phyloP scores from a whole-genome alignment of 2,113 vertebrate species.

The Electrona antarctica region DNA sequence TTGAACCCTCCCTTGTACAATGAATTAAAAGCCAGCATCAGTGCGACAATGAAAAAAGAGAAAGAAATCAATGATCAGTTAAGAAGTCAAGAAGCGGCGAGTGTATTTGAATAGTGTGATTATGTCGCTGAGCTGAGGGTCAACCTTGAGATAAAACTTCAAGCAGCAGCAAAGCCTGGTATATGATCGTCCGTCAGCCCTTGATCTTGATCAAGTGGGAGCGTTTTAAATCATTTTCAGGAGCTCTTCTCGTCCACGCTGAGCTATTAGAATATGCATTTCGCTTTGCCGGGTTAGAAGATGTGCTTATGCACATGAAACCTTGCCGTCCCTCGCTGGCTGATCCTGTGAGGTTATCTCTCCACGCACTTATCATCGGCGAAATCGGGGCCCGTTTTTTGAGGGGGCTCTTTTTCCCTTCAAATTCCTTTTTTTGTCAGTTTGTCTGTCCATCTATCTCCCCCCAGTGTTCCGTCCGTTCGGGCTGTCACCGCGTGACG shows the following conservation, averaged over 20 bases:
- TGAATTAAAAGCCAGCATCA: not conserved
- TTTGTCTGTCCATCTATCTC: slow-evolving; percentile 74
- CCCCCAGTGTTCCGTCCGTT: slow-evolving; percentile 65
- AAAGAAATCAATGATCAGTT: not conserved
- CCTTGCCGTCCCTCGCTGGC: slow-evolving; percentile 23
- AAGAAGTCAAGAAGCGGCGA: not conserved
- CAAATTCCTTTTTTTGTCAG: slow-evolving; percentile 66
- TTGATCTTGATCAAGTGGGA: slow-evolving; percentile 47
- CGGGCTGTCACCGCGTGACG: slow-evolving; percentile 71
- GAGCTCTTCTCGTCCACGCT: slow-evolving; percentile 30
- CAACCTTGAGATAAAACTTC: slow-evolving; percentile 38
- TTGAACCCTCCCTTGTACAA: not conserved
- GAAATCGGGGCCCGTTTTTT: slow-evolving; percentile 65
- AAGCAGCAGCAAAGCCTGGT: not conserved
- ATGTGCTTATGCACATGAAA: slow-evolving; percentile 30
- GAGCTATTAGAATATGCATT: slow-evolving; percentile 45
- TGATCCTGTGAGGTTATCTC: slow-evolving; percentile 41
- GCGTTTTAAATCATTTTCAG: slow-evolving; percentile 20
- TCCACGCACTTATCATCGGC: slow-evolving; percentile 28
- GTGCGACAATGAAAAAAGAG: too few species aligned
- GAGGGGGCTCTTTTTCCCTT: slow-evolving; percentile 56
- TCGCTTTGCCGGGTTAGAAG: slow-evolving; percentile 17
- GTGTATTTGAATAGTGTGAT: slow-evolving; percentile 7
- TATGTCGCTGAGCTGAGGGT: not conserved
- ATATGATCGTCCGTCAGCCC: slow-evolving; percentile 33